phyloP scores from a whole-genome alignment of 2,888 invertebrate genomes.

The Chouioia cunea region DNA sequence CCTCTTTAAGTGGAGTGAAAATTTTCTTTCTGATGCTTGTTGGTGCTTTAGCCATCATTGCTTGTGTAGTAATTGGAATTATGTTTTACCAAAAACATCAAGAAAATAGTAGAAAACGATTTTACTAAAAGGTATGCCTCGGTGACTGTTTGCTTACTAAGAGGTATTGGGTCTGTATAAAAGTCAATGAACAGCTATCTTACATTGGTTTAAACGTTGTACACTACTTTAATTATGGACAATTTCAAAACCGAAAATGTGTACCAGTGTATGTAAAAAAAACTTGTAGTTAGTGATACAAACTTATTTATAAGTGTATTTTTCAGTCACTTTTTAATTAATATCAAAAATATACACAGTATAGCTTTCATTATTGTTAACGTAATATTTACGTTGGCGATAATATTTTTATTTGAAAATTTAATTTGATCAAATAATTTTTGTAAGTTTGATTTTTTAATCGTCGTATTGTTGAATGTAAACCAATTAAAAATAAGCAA shows the following conservation, averaged over 20 bases:
- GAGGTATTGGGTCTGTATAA: slow-evolving; percentile 32
- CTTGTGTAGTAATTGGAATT: slow-evolving; percentile 87
- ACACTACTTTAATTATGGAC: slow-evolving; percentile 20
- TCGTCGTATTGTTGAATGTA: slow-evolving; percentile 9
- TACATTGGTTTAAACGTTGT: slow-evolving; percentile 22
- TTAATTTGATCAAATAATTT: slow-evolving; percentile 14
- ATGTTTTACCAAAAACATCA: slow-evolving; percentile 95
- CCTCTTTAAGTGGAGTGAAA: slow-evolving; percentile 89
- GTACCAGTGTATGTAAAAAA: slow-evolving; percentile 39
- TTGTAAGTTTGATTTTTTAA: slow-evolving; percentile 14
- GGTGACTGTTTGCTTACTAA: slow-evolving; percentile 27
- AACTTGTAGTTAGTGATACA: slow-evolving; percentile 40
- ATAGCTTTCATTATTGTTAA: not conserved
- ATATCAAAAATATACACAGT: slow-evolving; percentile 13
- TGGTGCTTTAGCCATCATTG: slow-evolving; percentile 85
- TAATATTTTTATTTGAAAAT: slow-evolving; percentile 25
- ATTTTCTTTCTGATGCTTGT: slow-evolving; percentile 90
- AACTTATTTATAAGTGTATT: slow-evolving; percentile 22
- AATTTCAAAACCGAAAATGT: slow-evolving; percentile 34
- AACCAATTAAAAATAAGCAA: slow-evolving; percentile 31
- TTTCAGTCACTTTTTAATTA: slow-evolving; percentile 31
- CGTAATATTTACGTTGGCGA: slow-evolving; percentile 43
- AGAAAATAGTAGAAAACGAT: slow-evolving; percentile 87
- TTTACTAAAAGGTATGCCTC: slow-evolving; percentile 50
- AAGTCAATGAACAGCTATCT: slow-evolving; percentile 25